Base-by-base conservation (phyloP, 2,113 vertebrate genomes). In the Leucopternis melanops region DNA sequence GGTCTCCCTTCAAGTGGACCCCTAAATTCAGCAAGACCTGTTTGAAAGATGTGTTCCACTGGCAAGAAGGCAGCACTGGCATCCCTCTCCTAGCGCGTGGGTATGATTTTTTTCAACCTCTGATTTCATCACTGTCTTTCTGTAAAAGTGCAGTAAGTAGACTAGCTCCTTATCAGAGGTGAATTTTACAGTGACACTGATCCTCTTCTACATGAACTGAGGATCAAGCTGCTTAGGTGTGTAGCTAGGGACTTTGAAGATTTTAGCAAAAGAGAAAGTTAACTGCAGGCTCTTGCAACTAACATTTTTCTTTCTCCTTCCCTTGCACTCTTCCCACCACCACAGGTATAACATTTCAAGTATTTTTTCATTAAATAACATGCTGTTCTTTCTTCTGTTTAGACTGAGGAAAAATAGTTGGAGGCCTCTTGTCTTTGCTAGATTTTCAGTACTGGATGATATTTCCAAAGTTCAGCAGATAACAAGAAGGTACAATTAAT, bases 401-500 rank as follows among this genome's bases (percentile, higher is more conserved):
- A 73, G 38, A 63, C n/a, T 66, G 69, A 36, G 73, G 38, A 61
- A 92, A 92, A 82, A 54, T 44, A 63, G 36, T 19, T 34, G 40
- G 55, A 81, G n/a, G 40, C 58, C 11, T 96, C 44, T 58, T 73
- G 47, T 71, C 71, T 91, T 58, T 80, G 50, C 58, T 85, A 42
- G 40, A 40, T 95, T 92, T 92, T 89, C 34, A 45, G n/a, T 63
- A 62, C 20, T 85, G 22, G 0, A 54, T 83, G 73, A 15, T 87
- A 85, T 94, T 96, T 94, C 55, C 62, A 63, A 89, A 89, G 63
- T 93, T 94, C 83, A 88, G 55, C 55, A 78, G 62, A 62, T 52
- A 93, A 70, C 36, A 82, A 65, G 73, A 92, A 85, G 49, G 16
- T 67, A 80, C 21, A 78, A 80, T 82, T 91, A 93, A 89, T 87